These are phyloP conservation scores for Drosophila silvestris DNA, from an alignment of 2,888 invertebrate species.

Conservation along the genomic window DNA sequence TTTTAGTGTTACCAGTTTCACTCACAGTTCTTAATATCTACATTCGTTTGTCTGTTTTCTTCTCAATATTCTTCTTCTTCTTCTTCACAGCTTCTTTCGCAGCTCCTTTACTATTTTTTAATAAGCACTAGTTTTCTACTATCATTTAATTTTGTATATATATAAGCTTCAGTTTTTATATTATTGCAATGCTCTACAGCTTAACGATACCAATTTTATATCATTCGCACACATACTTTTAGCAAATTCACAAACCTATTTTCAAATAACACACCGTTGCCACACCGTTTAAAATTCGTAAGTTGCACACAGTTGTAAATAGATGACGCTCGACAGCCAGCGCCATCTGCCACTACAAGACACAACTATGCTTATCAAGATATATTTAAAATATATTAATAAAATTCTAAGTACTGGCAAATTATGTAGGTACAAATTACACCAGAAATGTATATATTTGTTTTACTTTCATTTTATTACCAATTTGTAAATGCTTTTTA, in stretches of 20 bases:
- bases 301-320: not conserved
- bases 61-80: not conserved
- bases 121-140: not conserved
- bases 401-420: not conserved
- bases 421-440: not conserved
- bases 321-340: not conserved
- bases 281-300: not conserved
- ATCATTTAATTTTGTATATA: not conserved
- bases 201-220: not conserved
- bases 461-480: not conserved
- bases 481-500: not conserved
- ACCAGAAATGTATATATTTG: not conserved
- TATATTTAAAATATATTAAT: not conserved
- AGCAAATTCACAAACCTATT: not conserved
- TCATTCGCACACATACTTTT: not conserved
- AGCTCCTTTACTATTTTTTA: not conserved
- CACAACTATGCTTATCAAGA: not conserved
- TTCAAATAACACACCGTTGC: not conserved
- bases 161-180: not conserved
- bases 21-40: not conserved
- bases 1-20: not conserved
- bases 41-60: not conserved
- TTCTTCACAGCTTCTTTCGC: not conserved
- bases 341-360: slow-evolving; percentile 4
- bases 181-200: not conserved